phyloP scores from a whole-genome alignment of 2,797 vertebrate species.

The Tolypeutes matacus region DNA sequence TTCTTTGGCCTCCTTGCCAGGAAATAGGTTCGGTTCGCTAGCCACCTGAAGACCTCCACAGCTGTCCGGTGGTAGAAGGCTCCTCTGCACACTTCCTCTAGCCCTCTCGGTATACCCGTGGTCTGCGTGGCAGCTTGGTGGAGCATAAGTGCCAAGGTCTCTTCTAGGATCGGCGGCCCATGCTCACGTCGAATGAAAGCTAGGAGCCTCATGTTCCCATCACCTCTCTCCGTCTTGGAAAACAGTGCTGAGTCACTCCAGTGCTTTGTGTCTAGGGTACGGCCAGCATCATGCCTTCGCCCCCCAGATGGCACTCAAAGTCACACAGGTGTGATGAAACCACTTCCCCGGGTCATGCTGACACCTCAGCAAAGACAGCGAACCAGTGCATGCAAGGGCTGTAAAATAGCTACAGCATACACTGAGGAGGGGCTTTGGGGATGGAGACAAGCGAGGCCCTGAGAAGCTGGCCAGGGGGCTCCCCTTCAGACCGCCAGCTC shows the following conservation, averaged over 20 bases:
- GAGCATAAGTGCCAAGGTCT: not conserved
- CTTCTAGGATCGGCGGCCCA: not conserved
- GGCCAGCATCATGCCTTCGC: not conserved
- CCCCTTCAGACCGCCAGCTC: not conserved
- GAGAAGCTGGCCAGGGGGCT: not conserved
- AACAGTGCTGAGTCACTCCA: not conserved
- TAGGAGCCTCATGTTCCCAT: not conserved
- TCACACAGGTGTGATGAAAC: not conserved
- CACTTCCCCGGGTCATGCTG: too few relatives aligned
- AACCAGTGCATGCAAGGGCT: not conserved
- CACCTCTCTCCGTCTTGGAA: not conserved
- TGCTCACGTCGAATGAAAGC: not conserved
- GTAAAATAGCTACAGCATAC: not conserved
- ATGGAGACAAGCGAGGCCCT: not conserved
- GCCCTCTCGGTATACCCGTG: not conserved
- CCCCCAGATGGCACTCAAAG: constrained; percentile 6
- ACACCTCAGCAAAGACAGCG: not conserved
- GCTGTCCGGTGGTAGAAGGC: not conserved
- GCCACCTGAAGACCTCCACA: not conserved
- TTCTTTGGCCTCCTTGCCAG: constrained; percentile 30
- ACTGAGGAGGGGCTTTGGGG: not conserved
- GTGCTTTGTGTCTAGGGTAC: not conserved
- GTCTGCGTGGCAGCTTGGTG: not conserved
- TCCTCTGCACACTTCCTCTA: not conserved
- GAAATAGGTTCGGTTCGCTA: not conserved